phyloP scores from a whole-genome alignment of 1,140 invertebrate genomes.

The Telenomus remus region DNA sequence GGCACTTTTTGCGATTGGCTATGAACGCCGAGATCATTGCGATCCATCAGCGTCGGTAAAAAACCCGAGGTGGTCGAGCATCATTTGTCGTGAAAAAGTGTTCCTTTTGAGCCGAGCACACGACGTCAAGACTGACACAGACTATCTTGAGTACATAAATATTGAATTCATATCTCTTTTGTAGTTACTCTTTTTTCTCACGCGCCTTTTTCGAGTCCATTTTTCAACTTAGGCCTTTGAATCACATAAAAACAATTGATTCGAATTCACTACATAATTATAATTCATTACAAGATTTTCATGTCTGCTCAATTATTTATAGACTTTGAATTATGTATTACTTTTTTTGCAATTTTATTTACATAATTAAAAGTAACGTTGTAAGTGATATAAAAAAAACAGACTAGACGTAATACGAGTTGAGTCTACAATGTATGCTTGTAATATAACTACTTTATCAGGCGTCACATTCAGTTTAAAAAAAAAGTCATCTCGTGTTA shows the following conservation, averaged over 20 bases:
- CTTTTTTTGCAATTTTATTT: neutral
- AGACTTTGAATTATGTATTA: neutral
- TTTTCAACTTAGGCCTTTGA: too few species aligned
- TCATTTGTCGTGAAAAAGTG: conserved; percentile 37
- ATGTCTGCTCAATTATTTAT: too few species aligned
- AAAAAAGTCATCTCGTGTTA: neutral
- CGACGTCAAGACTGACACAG: conserved; percentile 31
- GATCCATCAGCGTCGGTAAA: conserved; percentile 42
- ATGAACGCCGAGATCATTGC: conserved; percentile 47
- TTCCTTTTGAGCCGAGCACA: conserved; percentile 37
- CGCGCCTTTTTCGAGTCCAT: neutral
- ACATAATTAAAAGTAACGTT: conserved; percentile 7
- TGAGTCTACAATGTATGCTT: conserved; percentile 12
- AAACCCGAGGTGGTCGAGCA: conserved; percentile 30
- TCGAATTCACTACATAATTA: too few species aligned
- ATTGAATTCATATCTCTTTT: conserved; percentile 37
- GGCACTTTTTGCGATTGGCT: conserved; percentile 47
- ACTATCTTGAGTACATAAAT: conserved; percentile 50
- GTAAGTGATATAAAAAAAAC: conserved; percentile 19
- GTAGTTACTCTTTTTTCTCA: conserved; percentile 28
- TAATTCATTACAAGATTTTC: too few species aligned
- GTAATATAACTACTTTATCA: conserved; percentile 21
- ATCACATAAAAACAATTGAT: too few species aligned
- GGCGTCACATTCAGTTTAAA: conserved; percentile 1
- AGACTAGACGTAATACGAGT: conserved; percentile 19